Base-by-base conservation (phyloP, 2,113 vertebrate genomes). In the Erythrolamprus reginae region DNA sequence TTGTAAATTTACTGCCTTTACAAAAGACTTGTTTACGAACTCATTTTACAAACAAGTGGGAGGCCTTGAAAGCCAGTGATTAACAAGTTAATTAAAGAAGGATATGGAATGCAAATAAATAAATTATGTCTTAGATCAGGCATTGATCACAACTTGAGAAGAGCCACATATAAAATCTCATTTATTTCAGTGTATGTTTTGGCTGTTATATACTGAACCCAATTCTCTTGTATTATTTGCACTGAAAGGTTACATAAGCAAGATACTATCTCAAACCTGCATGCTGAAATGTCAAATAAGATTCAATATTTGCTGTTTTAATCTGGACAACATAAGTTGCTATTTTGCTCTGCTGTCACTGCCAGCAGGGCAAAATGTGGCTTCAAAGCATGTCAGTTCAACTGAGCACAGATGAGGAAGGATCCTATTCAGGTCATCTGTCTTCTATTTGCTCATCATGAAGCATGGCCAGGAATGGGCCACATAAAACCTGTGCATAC, bases 291-390 rank as follows among this genome's bases (percentile, higher is more conserved):
- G 90, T 82, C 91, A 94, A n/a, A 91, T 89, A 61, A 89, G 86
- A 94, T 92, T 94, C 92, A 95, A 84, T 95, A 93, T 95, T 94
- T 95, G 48, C 91, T 53, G 45, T 92, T 47, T 93, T 94, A 88
- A 65, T 96, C 92, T 90, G 84, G 83, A n/a, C 42, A 94, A 70
- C 47, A 89, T 84, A 65, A 91, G 24, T 84, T 92, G 93, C 89
- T 77, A 21, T 77, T 77, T 77, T 77, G 70, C 70, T 77, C 15
- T 77, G 70, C 33, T 61, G 86, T 50, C 90, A 93, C 17, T 93
- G 95, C 52, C 45, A 88, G 87, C 77, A 91, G 52, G 70, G 84
- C 82, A 95, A 89, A 58, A 87, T 93, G 77, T n/a, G 45, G 88
- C 24, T 88, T 83, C 89, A 93, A 91, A 89, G 28, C 5, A 45